phyloP scores from a whole-genome alignment of 2,113 vertebrate species.

The Datnioides undecimradiatus region DNA sequence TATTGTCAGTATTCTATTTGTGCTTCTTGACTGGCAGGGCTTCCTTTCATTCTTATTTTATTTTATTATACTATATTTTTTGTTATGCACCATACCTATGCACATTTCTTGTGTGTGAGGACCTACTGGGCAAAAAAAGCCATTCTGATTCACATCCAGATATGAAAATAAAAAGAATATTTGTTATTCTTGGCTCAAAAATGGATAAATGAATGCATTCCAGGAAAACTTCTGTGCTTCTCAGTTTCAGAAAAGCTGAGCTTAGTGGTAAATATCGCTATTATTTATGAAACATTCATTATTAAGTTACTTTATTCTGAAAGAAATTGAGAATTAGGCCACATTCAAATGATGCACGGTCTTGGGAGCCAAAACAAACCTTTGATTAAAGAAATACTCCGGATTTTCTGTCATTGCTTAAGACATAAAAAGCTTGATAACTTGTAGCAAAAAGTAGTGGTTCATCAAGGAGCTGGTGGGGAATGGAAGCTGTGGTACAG shows the following conservation, averaged over 20 bases:
- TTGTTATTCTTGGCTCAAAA: neutral
- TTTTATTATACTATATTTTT: no score
- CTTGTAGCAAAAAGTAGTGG: conserved; percentile 56
- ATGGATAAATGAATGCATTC: neutral
- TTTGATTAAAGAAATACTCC: conserved; percentile 60
- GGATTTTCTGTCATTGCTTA: conserved; percentile 66
- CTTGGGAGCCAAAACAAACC: conserved; percentile 69
- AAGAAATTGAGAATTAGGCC: conserved; percentile 67
- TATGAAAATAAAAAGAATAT: neutral
- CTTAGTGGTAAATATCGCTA: conserved; percentile 44
- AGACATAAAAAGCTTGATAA: conserved; percentile 70
- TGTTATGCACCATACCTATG: no score
- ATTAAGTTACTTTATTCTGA: conserved; percentile 58
- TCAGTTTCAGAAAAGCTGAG: conserved; percentile 15
- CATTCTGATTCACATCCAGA: no score
- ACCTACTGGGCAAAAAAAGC: no score
- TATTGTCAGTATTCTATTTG: no score
- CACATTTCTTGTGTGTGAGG: no score
- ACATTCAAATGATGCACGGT: conserved; percentile 64
- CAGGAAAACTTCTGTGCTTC: neutral
- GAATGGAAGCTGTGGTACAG: conserved; percentile 71
- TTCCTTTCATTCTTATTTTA: no score
- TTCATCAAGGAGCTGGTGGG: conserved; percentile 71
- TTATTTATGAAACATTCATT: conserved; percentile 62
- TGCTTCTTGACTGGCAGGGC: no score